Percentiles rank a stretch among this genome's conserved stretches.
Evolutionary conservation across 1,140 invertebrate genomes (phyloP).

Genomic region (Brachionus angularis): DNA sequence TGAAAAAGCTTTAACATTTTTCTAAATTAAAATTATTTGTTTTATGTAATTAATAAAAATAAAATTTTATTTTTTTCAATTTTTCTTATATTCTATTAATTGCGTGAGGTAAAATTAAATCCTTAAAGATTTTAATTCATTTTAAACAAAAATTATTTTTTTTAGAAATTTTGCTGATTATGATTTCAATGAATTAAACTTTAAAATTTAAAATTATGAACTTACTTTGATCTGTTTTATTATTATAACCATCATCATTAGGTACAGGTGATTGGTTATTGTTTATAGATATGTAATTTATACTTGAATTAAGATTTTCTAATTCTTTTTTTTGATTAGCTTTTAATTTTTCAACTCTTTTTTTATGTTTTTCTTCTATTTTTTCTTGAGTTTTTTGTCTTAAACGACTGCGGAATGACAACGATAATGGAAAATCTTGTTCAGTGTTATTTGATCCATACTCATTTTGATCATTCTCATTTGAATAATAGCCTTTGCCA

Average conservation of each 20-base stretch:
- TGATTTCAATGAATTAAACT: too few species aligned
- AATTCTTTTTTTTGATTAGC: constrained; percentile 38
- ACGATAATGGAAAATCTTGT: not conserved
- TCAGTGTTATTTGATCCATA: not conserved
- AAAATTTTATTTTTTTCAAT: too few species aligned
- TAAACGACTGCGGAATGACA: constrained; percentile 22
- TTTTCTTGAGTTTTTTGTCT: constrained; percentile 42
- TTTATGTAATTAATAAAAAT: too few species aligned
- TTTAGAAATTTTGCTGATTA: too few species aligned
- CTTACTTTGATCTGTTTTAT: not conserved
- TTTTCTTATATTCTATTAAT: too few species aligned
- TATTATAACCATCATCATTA: not conserved
- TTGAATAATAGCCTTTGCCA: constrained; percentile 21
- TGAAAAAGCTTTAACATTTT: too few species aligned
- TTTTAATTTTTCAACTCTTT: not conserved
- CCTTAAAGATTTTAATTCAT: too few species aligned
- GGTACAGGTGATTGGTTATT: not conserved
- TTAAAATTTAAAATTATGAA: too few species aligned
- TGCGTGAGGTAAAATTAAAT: too few species aligned
- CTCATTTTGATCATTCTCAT: not conserved
- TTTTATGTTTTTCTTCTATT: constrained; percentile 37
- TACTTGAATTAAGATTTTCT: constrained; percentile 21
- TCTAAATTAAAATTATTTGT: too few species aligned
- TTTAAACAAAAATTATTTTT: too few species aligned
- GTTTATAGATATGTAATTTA: too few species aligned